Conservation (phyloP, 2,888 invertebrate species). For the Hartigia nigra region DNA sequence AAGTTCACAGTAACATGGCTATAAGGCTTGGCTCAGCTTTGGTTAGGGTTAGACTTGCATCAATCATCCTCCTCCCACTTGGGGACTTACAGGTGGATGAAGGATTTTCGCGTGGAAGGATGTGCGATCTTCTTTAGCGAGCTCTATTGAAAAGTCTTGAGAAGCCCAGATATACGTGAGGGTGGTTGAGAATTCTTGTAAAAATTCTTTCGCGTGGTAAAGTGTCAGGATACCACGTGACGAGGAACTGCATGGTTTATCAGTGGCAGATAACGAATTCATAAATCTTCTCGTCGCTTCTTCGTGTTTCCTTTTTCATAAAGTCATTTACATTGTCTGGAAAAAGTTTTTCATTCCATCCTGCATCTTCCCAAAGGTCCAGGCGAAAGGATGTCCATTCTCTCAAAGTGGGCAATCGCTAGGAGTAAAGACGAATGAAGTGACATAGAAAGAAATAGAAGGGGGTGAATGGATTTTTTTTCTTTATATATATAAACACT, state of each 20-base stretch:
- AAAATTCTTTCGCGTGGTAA: neutral
- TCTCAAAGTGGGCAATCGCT: neutral
- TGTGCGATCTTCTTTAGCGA: neutral
- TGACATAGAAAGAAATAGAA: conserved; percentile 11
- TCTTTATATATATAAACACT: conserved; percentile 46
- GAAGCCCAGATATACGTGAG: neutral
- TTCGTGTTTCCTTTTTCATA: conserved; percentile 12
- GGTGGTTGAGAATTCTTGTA: neutral
- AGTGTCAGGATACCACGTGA: neutral
- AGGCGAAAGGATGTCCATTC: neutral
- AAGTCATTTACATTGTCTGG: neutral
- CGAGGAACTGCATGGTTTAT: neutral
- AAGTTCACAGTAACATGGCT: neutral
- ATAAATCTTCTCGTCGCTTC: conserved; percentile 11
- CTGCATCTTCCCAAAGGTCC: neutral
- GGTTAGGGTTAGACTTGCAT: neutral
- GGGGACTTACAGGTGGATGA: neutral
- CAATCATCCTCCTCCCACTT: neutral
- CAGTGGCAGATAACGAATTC: conserved; percentile 12
- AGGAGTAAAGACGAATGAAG: neutral
- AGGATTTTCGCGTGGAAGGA: neutral
- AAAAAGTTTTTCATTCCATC: conserved; percentile 29
- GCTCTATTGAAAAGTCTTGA: neutral
- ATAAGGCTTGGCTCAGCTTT: neutral
- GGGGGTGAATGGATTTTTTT: conserved; percentile 19